phyloP scores from a whole-genome alignment of 2,113 vertebrate species.

The Mustelus asterias region DNA sequence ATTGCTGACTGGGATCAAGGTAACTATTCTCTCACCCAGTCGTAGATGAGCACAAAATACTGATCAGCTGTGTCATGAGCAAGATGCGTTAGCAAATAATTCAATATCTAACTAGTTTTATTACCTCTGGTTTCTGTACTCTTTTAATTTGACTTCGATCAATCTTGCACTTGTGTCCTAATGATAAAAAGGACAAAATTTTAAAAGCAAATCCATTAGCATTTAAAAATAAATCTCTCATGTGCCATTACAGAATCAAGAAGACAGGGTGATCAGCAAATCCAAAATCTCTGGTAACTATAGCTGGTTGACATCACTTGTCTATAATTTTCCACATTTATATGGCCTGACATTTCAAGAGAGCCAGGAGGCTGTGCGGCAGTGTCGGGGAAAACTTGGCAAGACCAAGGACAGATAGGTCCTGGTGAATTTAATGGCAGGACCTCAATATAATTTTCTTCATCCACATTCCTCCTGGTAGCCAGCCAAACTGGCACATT shows the following conservation, averaged over 20 bases:
- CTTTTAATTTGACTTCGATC: constrained; percentile 35
- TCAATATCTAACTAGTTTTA: neutral
- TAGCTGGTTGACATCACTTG: neutral
- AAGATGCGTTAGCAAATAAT: neutral
- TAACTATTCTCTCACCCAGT: neutral
- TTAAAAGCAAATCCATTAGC: neutral
- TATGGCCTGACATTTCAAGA: neutral
- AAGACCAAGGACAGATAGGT: neutral
- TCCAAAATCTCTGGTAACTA: neutral
- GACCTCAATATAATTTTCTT: no score
- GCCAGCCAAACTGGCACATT: neutral
- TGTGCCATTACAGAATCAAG: neutral
- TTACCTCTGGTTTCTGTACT: constrained; percentile 36
- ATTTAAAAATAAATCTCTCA: neutral
- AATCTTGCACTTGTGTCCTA: constrained; percentile 34
- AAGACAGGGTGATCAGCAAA: neutral
- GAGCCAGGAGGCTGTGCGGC: neutral
- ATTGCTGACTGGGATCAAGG: neutral
- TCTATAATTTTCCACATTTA: neutral
- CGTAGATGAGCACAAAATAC: neutral
- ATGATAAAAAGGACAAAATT: neutral
- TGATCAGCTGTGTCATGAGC: neutral
- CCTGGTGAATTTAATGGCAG: no score
- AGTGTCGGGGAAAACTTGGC: no score
- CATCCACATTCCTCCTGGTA: neutral